Evolutionary conservation across 2,797 vertebrate genomes (phyloP), one percentile per base, ranked within the genome.

Genomic region (Eulemur coronatus): DNA sequence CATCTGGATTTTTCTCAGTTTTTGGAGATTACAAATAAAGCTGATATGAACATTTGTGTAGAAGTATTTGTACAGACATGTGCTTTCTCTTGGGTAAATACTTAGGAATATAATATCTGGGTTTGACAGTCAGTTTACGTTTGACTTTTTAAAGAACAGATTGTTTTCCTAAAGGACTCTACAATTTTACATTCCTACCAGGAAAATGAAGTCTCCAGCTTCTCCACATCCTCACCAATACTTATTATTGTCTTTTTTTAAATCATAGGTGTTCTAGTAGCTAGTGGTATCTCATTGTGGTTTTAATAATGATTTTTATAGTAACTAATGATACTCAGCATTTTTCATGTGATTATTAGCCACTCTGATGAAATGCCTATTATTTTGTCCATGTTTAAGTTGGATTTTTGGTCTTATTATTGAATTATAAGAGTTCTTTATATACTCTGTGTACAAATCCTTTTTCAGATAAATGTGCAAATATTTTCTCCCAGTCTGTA

Each of bases 21-120:
- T 88, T 88, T 72, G 46, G 55, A 30, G 65, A 92, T n/a, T 79
- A 96, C 48, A 84, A 65, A 92, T 41, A 79, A 94, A 84, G 70
- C 10, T 30, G 18, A 50, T 55, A 28, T 46, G 28, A 89, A 89
- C 33, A 78, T 67, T 22, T 57, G 28, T 57, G 38, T 41, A 2
- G 15, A 84, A 78, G 72, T 79, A 26, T 79, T 79, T 18, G 18
- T 17, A 70, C 14, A 84, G 30, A 63, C 14, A 72, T 61, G 10
- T 63, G 46, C 38, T 78, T 89, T 89, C 41, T 65, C 72, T 69
- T 78, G 35, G 43, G 24, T 72, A 91, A 91, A 89, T 59, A 82
- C 6, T 69, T 65, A 50, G 9, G 46, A n/a, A 61, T 61, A 41
- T 69, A 59, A 81, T 75, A 91, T 76, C 43, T 84, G 28, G 30